Base-by-base conservation (phyloP, 2,888 invertebrate genomes). In the Clivina fossor region DNA sequence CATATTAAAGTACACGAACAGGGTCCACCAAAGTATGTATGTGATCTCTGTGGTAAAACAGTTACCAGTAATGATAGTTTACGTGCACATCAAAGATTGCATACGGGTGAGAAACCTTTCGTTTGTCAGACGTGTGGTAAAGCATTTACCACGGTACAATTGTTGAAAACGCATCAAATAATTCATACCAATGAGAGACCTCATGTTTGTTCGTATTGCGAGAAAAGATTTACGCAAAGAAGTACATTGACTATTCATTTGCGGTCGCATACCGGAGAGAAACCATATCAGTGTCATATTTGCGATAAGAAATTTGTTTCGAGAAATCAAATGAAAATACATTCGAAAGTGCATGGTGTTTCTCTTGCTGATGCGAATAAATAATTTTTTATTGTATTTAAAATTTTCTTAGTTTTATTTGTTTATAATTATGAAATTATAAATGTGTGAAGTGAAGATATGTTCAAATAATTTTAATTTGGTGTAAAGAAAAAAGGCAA, bases 171-270 rank as follows among this genome's bases (percentile, higher is more conserved):
- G 8, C 56, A 56, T 49, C 41, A 56, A 15, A 13, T 32, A 9
- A 40, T 40, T 4, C 56, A 30, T 72, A 69, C 2, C 71, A 48
- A 40, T 33, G 26, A 49, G 19, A 56, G 41, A 26, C 56, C 56
- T 5, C 41, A 56, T 24, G 18, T 41, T 41, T 56, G 56, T 48
- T 11, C 47, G 11, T 20, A 35, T 4, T 56, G 56, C 20, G 56
- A 38, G 4, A 56, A 56, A 41, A 19, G 47, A 9, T 56, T 56
- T 61, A 77, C 78, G 40, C 74, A 80, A 56, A 74, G 74, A 57
- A 76, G 75, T 57, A 77, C 78, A 0, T 60, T 55, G 26, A 48
- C 47, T 2, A 38, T 55, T 2, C 55, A 55, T n/a, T 2, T 38
- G 9, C 26, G 55, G 18, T 47, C 47, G 8, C 55, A 55, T 28